Evolutionary conservation across 2,113 vertebrate genomes (phyloP).

Genomic region (Heloderma charlesbogerti): DNA sequence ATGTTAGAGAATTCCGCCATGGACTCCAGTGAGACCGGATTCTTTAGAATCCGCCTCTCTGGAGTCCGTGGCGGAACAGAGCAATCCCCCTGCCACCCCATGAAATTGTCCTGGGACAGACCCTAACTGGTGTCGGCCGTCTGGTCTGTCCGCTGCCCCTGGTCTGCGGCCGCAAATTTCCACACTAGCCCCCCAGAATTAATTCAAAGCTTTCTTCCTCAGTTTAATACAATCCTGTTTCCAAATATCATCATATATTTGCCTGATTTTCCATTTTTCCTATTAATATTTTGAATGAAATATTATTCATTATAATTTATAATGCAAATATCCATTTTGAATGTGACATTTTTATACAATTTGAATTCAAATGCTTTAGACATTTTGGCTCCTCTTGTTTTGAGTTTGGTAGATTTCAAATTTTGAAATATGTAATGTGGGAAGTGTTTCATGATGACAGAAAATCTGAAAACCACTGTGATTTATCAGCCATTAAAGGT

Average conservation of each 20-base stretch:
- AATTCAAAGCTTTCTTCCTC: neutral
- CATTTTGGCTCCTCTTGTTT: neutral
- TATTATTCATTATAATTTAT: neutral
- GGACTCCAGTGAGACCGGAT: too few species aligned
- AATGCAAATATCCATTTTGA: neutral
- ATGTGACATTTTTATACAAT: neutral
- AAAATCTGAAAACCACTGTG: neutral
- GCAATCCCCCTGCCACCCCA: too few species aligned
- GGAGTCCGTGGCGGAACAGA: too few species aligned
- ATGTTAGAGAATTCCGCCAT: too few species aligned
- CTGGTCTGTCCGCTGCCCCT: too few species aligned
- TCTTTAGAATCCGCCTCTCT: too few species aligned
- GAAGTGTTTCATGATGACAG: neutral
- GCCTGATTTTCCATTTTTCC: neutral
- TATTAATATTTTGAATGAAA: neutral
- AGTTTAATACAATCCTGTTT: neutral
- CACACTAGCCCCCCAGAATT: neutral
- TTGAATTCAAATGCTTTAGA: neutral
- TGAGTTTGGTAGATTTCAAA: neutral
- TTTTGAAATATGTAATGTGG: neutral
- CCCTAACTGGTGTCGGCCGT: too few species aligned
- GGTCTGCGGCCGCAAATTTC: neutral
- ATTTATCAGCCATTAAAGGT: neutral
- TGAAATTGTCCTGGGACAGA: too few species aligned
- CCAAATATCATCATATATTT: neutral